Conservation (phyloP, 2,797 vertebrate genomes). For the Coendou prehensilis region DNA sequence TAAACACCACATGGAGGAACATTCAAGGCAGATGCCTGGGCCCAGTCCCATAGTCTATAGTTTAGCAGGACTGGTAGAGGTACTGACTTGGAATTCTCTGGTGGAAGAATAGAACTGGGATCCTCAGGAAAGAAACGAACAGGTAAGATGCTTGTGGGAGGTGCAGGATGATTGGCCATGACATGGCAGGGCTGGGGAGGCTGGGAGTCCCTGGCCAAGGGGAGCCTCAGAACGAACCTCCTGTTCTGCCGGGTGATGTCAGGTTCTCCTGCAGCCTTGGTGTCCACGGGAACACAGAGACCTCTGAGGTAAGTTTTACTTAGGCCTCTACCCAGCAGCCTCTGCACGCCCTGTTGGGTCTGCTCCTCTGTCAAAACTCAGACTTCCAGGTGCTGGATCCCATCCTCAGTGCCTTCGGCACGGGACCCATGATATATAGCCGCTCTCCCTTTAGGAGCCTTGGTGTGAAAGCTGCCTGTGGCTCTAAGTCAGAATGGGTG, state of each 20-base stretch:
- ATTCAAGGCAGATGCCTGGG: not conserved
- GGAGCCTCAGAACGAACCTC: not conserved
- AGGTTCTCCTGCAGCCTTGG: not conserved
- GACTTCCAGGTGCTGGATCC: not conserved
- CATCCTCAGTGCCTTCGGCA: not conserved
- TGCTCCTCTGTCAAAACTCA: too few relatives aligned
- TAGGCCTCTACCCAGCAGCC: not conserved
- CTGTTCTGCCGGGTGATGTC: not conserved
- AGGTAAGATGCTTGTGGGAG: not conserved
- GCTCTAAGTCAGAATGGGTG: not conserved
- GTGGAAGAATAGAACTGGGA: not conserved
- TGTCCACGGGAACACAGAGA: not conserved
- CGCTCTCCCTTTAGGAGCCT: not conserved
- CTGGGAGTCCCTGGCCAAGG: not conserved
- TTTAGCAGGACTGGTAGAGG: not conserved
- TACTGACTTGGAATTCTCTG: not conserved
- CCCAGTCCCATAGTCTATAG: not conserved
- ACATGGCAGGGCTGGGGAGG: not conserved
- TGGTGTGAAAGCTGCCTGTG: not conserved
- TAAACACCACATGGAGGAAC: not conserved
- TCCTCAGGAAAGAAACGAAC: not conserved
- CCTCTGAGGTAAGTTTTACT: not conserved
- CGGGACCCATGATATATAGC: not conserved
- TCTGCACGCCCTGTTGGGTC: not conserved
- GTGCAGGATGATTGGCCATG: not conserved